A percentile compares a stretch with the other conserved stretches of the same genome.
phyloP scores from a whole-genome alignment of 2,888 invertebrate species.

The Ectropis crepuscularia region DNA sequence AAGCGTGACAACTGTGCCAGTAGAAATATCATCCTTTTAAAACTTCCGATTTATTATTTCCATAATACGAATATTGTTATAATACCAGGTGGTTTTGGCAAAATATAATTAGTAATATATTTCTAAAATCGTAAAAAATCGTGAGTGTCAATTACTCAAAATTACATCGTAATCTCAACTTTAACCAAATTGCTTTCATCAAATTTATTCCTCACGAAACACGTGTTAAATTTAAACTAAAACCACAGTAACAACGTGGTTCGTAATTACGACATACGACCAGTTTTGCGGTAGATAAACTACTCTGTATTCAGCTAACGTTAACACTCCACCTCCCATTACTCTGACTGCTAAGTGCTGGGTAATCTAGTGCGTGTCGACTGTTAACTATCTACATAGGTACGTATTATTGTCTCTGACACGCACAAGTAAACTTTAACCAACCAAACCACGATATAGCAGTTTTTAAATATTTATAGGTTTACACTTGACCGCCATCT shows the following conservation, averaged over 20 bases:
- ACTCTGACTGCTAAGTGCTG: conserved; percentile 13
- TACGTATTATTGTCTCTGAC: neutral
- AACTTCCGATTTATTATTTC: no score
- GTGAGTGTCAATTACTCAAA: no score
- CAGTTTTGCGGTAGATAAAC: conserved; percentile 25
- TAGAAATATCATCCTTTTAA: no score
- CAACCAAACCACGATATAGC: no score
- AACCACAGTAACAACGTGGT: conserved; percentile 17
- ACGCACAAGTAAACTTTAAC: neutral
- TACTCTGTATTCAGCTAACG: conserved; percentile 19
- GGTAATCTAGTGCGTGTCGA: conserved; percentile 12
- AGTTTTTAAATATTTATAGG: neutral
- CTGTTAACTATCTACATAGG: conserved; percentile 3
- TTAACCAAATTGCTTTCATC: conserved; percentile 8
- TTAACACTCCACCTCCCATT: conserved; percentile 23
- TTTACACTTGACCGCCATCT: no score
- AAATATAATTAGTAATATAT: no score
- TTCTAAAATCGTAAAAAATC: no score
- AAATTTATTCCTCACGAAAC: conserved; percentile 11
- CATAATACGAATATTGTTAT: no score
- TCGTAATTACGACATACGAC: conserved; percentile 21
- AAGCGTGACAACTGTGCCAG: no score
- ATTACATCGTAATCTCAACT: neutral
- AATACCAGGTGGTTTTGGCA: no score
- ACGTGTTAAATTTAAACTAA: conserved; percentile 11